Evolutionary conservation across 2,888 invertebrate genomes (phyloP).

Genomic region (Papilio gigon): DNA sequence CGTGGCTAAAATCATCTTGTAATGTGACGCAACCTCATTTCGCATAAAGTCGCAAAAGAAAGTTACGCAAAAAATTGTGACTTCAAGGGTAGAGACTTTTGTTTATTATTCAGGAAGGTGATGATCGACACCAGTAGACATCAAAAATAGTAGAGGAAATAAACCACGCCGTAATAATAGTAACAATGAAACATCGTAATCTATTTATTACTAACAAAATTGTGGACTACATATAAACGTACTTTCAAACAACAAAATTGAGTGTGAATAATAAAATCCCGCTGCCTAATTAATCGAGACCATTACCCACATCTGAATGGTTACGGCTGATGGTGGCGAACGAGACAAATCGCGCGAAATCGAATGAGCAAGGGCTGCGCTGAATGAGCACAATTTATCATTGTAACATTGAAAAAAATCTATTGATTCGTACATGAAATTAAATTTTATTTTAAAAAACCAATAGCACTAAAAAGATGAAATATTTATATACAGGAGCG

Average conservation of each 20-base stretch:
- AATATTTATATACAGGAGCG: neutral
- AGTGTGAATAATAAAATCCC: constrained; percentile 58
- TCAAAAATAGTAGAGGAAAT: no score
- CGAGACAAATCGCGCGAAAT: constrained; percentile 8
- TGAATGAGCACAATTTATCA: constrained; percentile 46
- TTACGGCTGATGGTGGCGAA: constrained; percentile 39
- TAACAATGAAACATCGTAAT: no score
- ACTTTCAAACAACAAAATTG: constrained; percentile 46
- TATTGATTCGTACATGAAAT: neutral
- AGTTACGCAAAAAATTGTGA: no score
- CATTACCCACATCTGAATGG: constrained; percentile 52
- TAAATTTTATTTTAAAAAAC: neutral
- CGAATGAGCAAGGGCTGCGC: constrained; percentile 42
- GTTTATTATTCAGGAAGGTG: no score
- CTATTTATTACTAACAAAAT: no score
- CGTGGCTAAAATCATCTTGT: no score
- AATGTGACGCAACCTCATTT: no score
- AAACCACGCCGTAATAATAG: no score
- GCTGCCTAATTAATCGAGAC: constrained; percentile 52
- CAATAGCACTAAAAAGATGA: neutral
- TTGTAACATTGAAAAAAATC: constrained; percentile 52
- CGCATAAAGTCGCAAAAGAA: no score
- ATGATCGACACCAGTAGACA: no score
- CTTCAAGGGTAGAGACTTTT: no score
- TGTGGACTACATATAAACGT: neutral